These are phyloP conservation scores for Pao palembangensis DNA, from an alignment of 2,113 vertebrate species.

Conservation along the genomic window DNA sequence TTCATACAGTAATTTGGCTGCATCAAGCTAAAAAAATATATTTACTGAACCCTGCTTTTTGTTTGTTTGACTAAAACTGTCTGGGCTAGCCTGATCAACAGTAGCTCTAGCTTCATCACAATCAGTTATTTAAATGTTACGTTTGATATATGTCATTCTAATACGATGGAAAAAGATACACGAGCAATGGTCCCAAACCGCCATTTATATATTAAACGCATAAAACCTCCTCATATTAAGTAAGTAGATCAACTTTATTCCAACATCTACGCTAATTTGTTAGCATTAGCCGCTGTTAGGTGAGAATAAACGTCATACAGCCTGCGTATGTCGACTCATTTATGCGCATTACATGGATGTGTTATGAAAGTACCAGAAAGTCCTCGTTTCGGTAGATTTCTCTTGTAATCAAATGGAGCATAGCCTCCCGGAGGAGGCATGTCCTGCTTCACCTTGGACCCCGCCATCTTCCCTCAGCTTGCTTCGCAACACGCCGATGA, in stretches of 20 bases:
- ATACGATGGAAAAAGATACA: too few species aligned
- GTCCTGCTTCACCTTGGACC: constrained; percentile 97
- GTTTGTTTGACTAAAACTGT: too few species aligned
- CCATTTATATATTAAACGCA: background rate
- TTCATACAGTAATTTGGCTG: too few species aligned
- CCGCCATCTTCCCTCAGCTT: constrained; percentile 77
- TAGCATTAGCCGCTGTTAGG: constrained; percentile 35
- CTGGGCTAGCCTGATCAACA: too few species aligned
- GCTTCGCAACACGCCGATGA: constrained; percentile 24
- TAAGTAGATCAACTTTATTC: background rate
- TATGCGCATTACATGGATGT: background rate
- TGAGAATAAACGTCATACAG: background rate
- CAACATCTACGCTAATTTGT: background rate
- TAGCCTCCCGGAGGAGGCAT: constrained; percentile 90
- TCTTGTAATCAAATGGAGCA: constrained; percentile 84
- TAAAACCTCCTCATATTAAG: background rate
- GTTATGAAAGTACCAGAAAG: constrained; percentile 78
- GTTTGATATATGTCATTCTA: too few species aligned
- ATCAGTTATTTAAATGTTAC: too few species aligned
- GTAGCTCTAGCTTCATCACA: too few species aligned
- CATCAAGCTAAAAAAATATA: too few species aligned
- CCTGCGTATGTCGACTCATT: too few species aligned
- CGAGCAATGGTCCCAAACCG: too few species aligned
- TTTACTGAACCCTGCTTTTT: too few species aligned
- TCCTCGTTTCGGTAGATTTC: constrained; percentile 87